Base-by-base conservation (phyloP, 2,888 invertebrate species). In the Mesorhabditis sp. region DNA sequence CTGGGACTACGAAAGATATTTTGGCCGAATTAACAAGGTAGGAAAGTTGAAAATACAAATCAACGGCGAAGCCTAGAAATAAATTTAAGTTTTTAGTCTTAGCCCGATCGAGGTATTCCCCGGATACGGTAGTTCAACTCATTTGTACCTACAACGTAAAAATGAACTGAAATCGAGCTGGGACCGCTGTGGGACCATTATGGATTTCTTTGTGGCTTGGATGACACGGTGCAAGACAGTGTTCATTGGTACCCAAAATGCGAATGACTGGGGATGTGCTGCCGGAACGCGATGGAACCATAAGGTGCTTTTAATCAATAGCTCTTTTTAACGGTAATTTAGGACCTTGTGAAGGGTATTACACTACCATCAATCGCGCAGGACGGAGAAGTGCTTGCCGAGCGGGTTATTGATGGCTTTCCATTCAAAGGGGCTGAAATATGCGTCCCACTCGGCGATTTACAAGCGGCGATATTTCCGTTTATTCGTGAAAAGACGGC, bases 241-340 rank as follows among this genome's bases (percentile, higher is more conserved):
- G 7, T 50, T 50, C 2, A 50, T 50, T 50, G 58, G 58, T 2
- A n/a, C 58, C 7, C 58, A 50, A n/a, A 50, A 50, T 50, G 58
- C 58, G 58, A 50, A 50, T n/a, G n/a, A n/a, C n/a, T 50, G 58
- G 58, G 58, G 58, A 50, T 50, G 58, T 50, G 58, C 58, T 50
- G n/a, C 28, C 28, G 28, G 28, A 28, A 28, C 1, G 28, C 28
- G 28, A 28, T 28, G 28, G 28, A 28, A 28, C 28, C 28, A 28
- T 28, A 28, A 28, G 28, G 28, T 28, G 28, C 28, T 28, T 28
- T 28, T 28, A 28, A 28, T 28, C 28, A 28, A 28, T 28, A 28
- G 28, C 28, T 1, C 1, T 28, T 28, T 28, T 28, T 28, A 28
- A 28, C 28, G 28, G 28, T 28, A 28, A 28, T 28, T 28, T 28